phyloP scores from a whole-genome alignment of 2,888 invertebrate genomes.

The Danaus chrysippus region DNA sequence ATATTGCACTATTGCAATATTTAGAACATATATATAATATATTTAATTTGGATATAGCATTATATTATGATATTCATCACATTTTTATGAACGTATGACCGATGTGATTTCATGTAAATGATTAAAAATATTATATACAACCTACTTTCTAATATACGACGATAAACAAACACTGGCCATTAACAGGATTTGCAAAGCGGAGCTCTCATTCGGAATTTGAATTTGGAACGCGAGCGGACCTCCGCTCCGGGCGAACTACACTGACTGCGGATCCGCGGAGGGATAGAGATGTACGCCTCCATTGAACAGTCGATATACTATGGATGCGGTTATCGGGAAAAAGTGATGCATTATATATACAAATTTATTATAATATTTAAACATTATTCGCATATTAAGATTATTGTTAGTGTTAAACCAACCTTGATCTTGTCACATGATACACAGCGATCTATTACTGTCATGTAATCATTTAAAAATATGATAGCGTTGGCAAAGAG shows the following conservation, averaged over 20 bases:
- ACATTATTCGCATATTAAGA: background rate
- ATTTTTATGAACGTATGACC: background rate
- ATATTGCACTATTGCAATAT: conserved; percentile 4
- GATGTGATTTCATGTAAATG: background rate
- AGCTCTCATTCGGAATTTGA: conserved; percentile 39
- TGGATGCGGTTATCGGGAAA: conserved; percentile 41
- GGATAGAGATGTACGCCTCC: conserved; percentile 48
- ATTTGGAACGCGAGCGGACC: conserved; percentile 49
- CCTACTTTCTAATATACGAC: conserved; percentile 25
- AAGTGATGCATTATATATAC: conserved; percentile 4
- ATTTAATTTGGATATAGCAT: background rate
- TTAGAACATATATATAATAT: background rate
- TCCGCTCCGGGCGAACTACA: conserved; percentile 53
- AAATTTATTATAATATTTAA: background rate
- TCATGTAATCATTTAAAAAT: background rate
- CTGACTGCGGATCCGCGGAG: conserved; percentile 55
- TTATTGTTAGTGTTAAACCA: background rate
- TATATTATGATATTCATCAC: background rate
- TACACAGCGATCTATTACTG: background rate
- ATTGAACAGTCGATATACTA: conserved; percentile 27
- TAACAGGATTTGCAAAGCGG: conserved; percentile 29
- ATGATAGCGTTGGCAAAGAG: too few species aligned
- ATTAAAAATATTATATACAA: conserved; percentile 21
- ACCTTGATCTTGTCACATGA: background rate
- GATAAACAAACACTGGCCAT: conserved; percentile 31